Conservation (phyloP, 2,113 vertebrate genomes). For the Pachycephala philippinensis region DNA sequence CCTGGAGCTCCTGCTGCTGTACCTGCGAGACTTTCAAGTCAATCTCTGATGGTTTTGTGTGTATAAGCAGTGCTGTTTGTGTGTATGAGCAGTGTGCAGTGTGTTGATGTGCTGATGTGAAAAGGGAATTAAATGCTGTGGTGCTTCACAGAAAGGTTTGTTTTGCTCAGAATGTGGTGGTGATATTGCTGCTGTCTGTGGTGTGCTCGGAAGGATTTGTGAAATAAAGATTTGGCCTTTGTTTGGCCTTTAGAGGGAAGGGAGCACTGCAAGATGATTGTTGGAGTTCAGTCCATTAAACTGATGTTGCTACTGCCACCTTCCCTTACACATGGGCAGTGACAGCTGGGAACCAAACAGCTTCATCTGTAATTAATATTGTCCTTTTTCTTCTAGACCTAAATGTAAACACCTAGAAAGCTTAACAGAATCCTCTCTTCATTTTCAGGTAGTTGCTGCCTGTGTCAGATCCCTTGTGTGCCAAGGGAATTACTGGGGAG, state of each 20-base stretch:
- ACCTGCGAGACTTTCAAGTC: accelerated
- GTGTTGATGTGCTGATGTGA: not conserved
- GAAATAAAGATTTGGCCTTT: not conserved
- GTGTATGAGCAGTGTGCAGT: not conserved
- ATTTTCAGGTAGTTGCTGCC: not conserved
- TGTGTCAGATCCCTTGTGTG: not conserved
- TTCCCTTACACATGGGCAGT: not conserved
- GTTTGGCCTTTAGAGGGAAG: not conserved
- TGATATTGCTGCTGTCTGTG: not conserved
- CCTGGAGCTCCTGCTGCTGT: not conserved
- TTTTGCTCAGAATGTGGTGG: not conserved
- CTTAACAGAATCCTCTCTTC: not conserved
- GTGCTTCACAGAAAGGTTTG: not conserved
- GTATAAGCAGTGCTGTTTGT: not conserved
- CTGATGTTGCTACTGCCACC: not conserved
- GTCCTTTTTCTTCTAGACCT: not conserved
- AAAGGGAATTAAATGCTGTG: not conserved
- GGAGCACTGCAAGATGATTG: not conserved
- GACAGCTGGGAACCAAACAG: not conserved
- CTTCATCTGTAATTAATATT: not conserved
- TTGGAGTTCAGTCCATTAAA: not conserved
- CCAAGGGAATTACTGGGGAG: not conserved
- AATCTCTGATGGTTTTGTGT: not conserved
- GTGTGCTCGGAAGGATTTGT: not conserved
- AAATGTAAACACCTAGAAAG: not conserved